Evolutionary conservation across 2,797 vertebrate genomes (phyloP).

Genomic region (Catamblyrhynchus diadema): DNA sequence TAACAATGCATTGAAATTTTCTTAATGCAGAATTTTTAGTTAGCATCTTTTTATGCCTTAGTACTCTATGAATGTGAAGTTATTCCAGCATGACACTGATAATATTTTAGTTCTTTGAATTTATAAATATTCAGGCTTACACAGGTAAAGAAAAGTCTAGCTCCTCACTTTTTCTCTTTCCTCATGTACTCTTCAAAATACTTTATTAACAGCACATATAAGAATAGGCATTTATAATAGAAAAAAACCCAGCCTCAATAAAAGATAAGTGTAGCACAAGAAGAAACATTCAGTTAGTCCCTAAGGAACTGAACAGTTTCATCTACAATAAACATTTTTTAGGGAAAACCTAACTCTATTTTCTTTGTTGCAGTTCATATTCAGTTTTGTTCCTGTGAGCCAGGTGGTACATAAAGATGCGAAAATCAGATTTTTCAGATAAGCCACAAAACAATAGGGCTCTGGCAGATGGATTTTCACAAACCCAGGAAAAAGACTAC

Average conservation of each 20-base stretch:
- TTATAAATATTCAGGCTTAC: neutral
- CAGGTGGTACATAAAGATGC: neutral
- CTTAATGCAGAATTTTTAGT: neutral
- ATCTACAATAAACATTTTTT: neutral
- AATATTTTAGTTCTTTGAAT: neutral
- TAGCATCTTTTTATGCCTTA: neutral
- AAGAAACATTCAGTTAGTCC: neutral
- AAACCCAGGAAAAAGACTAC: neutral
- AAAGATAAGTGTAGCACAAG: neutral
- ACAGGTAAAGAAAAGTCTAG: neutral
- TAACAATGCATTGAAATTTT: neutral
- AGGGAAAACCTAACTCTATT: neutral
- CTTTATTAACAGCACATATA: neutral
- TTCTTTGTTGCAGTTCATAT: neutral
- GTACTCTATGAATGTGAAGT: neutral
- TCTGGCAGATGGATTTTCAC: neutral
- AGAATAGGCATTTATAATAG: neutral
- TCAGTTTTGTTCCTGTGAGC: neutral
- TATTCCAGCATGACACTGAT: neutral
- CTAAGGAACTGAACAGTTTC: neutral
- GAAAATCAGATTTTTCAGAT: slow-evolving; percentile 17
- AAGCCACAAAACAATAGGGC: neutral
- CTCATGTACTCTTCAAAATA: neutral
- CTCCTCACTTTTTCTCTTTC: neutral
- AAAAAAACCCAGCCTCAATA: neutral